Base-by-base conservation (phyloP, 2,113 vertebrate species). In the Scopus umbretta region DNA sequence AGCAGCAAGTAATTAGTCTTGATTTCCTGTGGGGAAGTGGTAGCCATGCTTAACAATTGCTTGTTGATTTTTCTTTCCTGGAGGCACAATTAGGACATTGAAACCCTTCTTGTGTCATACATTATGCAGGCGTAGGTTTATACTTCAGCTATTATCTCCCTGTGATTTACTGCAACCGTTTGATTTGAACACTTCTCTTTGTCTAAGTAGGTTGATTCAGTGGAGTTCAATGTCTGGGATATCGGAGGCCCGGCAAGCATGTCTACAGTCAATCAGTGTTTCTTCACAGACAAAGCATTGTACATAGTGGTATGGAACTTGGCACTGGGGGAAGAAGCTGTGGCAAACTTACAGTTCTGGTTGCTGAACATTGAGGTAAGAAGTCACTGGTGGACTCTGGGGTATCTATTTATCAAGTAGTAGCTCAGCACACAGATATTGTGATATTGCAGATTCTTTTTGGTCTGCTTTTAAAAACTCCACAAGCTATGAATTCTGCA, bases 271-370 rank as follows among this genome's bases (percentile, higher is more conserved):
- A 99, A 99, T 97, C 99, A 99, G 98, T 99, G 99, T 96, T 99
- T 99, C 98, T 99, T 99, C 98, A 99, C 99, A 2, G 99, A 99
- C 97, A 99, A 99, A 96, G 99, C 99, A 70, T 97, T 99, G 86
- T 99, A 99, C 38, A 91, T 99, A 96, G 99, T 99, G 76, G 98
- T 99, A 88, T 99, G 99, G 99, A 99, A 99, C 98, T 98, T 99
- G 97, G 99, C 99, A 2, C 97, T 99, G 88, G 99, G 99, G 34
- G 99, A 99, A 97, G 99, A 99, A 91, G 99, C 99, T 2, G 99
- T 99, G 75, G 98, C 99, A 88, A 99, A 97, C 97, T 98, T 99
- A 87, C 99, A 99, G 98, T 99, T 98, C 92, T 99, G 99, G 99
- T 97, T 99, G 91, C 98, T 99, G 87, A 99, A 99, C 97, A 99